These are phyloP conservation scores for Adelphocoris suturalis DNA, from an alignment of 2,888 invertebrate species.

Conservation along the genomic window DNA sequence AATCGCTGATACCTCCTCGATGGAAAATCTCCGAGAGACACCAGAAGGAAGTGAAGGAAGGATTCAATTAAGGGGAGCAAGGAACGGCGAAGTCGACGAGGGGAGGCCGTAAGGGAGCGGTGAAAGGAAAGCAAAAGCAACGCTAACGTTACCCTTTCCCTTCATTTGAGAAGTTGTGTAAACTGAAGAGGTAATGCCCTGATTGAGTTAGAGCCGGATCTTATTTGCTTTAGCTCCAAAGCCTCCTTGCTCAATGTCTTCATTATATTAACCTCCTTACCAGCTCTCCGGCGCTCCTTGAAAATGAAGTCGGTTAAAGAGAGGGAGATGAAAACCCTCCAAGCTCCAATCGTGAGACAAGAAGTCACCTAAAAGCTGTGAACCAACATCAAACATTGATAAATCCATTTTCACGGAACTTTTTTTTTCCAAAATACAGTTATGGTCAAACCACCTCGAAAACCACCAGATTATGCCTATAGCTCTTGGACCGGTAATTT, in stretches of 20 bases:
- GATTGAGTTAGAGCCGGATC: slow-evolving; percentile 62
- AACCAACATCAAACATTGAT: neutral
- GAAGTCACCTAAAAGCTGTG: neutral
- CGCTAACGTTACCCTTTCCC: slow-evolving; percentile 3
- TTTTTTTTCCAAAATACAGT: no score
- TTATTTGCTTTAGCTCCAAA: slow-evolving; percentile 42
- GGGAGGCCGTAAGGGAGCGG: neutral
- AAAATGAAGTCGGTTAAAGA: neutral
- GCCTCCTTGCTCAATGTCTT: slow-evolving; percentile 12
- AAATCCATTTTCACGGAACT: no score
- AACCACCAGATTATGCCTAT: no score
- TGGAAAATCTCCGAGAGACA: neutral
- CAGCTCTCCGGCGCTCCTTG: slow-evolving; percentile 1
- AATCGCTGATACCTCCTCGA: slow-evolving; percentile 3
- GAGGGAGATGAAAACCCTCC: neutral
- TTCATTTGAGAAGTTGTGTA: slow-evolving; percentile 57
- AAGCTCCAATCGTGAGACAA: neutral
- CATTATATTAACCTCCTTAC: slow-evolving; percentile 31
- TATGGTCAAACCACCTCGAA: no score
- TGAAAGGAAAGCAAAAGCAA: slow-evolving; percentile 47
- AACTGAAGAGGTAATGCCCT: slow-evolving; percentile 56
- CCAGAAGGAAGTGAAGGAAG: slow-evolving; percentile 24
- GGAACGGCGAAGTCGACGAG: neutral
- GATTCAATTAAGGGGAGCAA: neutral
- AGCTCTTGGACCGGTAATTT: no score